Evolutionary conservation across 2,113 vertebrate genomes (phyloP), one percentile per base, ranked within the genome.

Genomic region (Bombycilla garrulus): DNA sequence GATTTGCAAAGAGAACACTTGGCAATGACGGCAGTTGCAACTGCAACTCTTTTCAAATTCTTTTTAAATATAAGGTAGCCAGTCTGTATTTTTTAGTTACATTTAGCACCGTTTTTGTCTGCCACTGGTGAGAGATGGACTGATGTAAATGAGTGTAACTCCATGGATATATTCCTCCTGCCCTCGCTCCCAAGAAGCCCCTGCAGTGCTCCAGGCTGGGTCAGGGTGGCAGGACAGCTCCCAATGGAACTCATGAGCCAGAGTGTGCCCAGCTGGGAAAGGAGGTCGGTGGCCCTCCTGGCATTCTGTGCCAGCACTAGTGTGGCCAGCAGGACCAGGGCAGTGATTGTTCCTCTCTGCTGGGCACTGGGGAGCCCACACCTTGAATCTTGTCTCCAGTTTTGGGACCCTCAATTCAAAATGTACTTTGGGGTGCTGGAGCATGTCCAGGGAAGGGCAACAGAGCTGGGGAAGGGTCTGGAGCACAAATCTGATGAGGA

Each of bases 271-370:
- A 33, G 50, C 1, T 33, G 67, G 44, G 5, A 2, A 33, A 28
- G 19, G 6, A 17, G 60, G 5, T 8, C 0, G 0, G 9, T n/a
- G 67, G 11, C 8, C 8, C 12, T 50, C 36, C 9, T 33, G 58
- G 10, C 9, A 1, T 57, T 25, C 10, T 65, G 26, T 44, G 38
- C 6, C 36, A 51, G 36, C 44, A 51, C 0, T 1, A 1, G 12
- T 9, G 31, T 33, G 51, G 12, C 6, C 58, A 58, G 51, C 36
- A 57, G 58, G 18, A 50, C 2, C 51, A 45, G 44, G 18, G 10
- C 1, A 0, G 8, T 20, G 51, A 10, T 1, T 65, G 22, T 38
- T 6, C 36, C 28, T 23, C 69, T 38, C 26, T 36, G 19, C 36
- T 38, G 19, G 15, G 26, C 51, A 23, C 44, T 33, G 36, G 12